Base-by-base conservation (phyloP, 1,140 invertebrate species). In the Drosophila ananassae region DNA sequence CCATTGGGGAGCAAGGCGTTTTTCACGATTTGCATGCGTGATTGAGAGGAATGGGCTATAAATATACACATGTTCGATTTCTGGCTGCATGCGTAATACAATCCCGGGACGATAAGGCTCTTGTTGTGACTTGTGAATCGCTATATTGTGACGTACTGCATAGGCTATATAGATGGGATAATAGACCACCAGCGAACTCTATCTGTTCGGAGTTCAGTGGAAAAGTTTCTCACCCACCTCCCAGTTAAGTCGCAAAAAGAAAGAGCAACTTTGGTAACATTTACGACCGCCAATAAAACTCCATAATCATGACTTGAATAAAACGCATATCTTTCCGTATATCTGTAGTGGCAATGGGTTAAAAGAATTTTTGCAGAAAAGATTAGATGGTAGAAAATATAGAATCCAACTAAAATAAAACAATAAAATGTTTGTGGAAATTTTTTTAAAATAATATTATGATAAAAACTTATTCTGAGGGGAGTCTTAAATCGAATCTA, bases 11-110 rank as follows among this genome's bases (percentile, higher is more conserved):
- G 60, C 46, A 47, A 28, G 54, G 54, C 51, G 57, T 10, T 61
- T 57, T 69, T 71, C 81, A 87, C 68, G 81, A 77, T 62, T 71
- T 66, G 52, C 52, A 56, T 34, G 63, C 77, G 77, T 85, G 81
- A 71, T 80, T 50, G 52, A 48, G 24, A 13, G 63, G 50, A 55
- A 50, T 73, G 55, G 59, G 34, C 72, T 73, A 84, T 64, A 51
- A 85, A 81, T 80, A 77, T 6, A 34, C 59, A 57, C 25, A 71
- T 54, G 47, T 57, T 56, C 44, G 66, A 67, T 75, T 66, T 73
- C 46, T 59, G 46, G 17, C 24, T 51, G 47, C 73, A 75, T 74
- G 72, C 72, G 71, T 75, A 75, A 75, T 66, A 74, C 30, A 34
- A 25, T 37, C 62, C 51, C 17, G 50, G 4, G 30, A 39, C 56